These are phyloP conservation scores for Petrolisthes manimaculis DNA, from an alignment of 2,888 invertebrate genomes.

Conservation along the genomic window DNA sequence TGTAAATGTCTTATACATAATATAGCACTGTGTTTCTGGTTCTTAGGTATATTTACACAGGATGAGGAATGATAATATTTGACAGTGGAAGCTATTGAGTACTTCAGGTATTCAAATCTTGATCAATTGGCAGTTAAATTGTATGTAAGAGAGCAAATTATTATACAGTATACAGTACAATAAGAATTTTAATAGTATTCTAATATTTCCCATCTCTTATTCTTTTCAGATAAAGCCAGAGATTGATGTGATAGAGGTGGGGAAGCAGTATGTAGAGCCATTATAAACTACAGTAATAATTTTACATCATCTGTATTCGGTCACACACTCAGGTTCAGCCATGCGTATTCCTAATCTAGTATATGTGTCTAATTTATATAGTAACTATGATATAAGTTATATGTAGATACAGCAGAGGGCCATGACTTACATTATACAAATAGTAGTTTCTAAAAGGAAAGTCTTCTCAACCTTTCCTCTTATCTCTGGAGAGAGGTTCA, in stretches of 20 bases:
- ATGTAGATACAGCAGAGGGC: no score
- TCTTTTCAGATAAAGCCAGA: slow-evolving; percentile 73
- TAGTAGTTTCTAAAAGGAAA: no score
- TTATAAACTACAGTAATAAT: slow-evolving; percentile 66
- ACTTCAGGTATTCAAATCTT: background rate
- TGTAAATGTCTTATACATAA: background rate
- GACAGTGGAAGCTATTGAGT: background rate
- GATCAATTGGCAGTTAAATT: background rate
- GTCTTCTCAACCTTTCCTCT: no score
- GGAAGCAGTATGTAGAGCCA: slow-evolving; percentile 69
- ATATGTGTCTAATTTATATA: no score
- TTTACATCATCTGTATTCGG: no score
- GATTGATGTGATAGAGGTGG: slow-evolving; percentile 77
- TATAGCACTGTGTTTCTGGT: no score
- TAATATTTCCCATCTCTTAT: background rate
- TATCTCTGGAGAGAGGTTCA: no score
- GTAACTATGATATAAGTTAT: no score
- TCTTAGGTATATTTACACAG: background rate
- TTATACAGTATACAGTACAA: background rate
- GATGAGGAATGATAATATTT: background rate
- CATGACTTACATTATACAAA: no score
- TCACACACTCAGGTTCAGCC: no score
- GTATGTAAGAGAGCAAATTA: background rate
- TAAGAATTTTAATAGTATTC: background rate
- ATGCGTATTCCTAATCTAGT: no score